These are phyloP conservation scores for Chalcosyrphus nemorum DNA, from an alignment of 2,888 invertebrate species.

Conservation along the genomic window DNA sequence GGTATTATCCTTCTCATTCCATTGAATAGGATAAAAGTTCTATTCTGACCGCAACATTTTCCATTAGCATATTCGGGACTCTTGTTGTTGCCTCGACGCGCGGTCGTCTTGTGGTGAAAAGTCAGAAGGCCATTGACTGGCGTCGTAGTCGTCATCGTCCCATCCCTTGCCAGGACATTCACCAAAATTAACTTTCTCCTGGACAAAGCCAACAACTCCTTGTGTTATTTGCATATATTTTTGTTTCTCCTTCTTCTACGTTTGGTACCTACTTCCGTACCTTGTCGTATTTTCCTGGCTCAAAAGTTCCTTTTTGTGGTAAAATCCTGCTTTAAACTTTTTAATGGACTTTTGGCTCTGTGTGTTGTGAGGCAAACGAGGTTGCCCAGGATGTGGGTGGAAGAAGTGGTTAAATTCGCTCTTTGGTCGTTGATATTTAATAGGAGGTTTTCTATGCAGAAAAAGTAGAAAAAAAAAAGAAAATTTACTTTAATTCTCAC, in stretches of 20 bases:
- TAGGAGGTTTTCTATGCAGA: conserved; percentile 4
- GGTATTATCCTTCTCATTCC: conserved; percentile 7
- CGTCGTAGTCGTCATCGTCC: not conserved
- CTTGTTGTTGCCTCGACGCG: not conserved
- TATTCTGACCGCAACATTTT: conserved; percentile 47
- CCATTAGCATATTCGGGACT: conserved; percentile 50
- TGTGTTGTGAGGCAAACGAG: not conserved
- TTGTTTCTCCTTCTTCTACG: not conserved
- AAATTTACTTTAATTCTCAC: conserved; percentile 55
- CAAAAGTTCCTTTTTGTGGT: conserved; percentile 7
- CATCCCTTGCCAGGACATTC: not conserved
- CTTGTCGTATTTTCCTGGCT: not conserved
- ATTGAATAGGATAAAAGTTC: conserved; percentile 11
- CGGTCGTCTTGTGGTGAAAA: conserved; percentile 1
- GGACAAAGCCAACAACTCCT: not conserved
- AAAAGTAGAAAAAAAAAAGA: too few species aligned
- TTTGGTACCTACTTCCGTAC: too few species aligned
- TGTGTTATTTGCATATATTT: conserved; percentile 24
- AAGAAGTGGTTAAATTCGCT: not conserved
- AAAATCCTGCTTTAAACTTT: conserved; percentile 26
- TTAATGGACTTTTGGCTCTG: conserved; percentile 27
- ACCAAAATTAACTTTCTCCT: conserved; percentile 33
- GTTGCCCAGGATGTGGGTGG: conserved; percentile 6
- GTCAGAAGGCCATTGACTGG: conserved; percentile 29
- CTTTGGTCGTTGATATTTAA: conserved; percentile 17